Conservation (phyloP, 2,113 vertebrate genomes). For the Nicator chloris region DNA sequence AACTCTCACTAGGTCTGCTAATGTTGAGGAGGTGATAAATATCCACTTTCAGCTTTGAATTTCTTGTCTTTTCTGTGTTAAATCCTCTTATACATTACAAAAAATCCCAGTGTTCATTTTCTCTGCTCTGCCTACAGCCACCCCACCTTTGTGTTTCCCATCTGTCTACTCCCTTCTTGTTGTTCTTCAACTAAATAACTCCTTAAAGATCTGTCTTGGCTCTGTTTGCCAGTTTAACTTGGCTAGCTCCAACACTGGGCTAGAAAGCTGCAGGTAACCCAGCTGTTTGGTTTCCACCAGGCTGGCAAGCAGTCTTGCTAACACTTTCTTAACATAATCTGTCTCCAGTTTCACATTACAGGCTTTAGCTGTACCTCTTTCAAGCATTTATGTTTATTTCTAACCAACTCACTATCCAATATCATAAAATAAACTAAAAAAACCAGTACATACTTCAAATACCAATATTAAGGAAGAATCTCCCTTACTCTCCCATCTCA, state of each 20-base stretch:
- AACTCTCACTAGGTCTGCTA: conserved; percentile 41
- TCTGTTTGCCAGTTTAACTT: neutral
- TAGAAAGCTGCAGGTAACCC: neutral
- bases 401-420: neutral
- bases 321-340: neutral
- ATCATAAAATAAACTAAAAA: neutral
- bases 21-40: conserved; percentile 47
- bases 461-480: neutral
- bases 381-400: neutral
- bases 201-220: neutral
- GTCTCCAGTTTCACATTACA: neutral
- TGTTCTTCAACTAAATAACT: neutral
- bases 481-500: neutral
- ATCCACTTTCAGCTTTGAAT: conserved; percentile 17
- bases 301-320: neutral
- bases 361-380: neutral
- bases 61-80: conserved; percentile 7
- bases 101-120: neutral
- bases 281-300: neutral
- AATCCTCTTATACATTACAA: neutral
- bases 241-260: neutral
- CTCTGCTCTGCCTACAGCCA: conserved; percentile 38
- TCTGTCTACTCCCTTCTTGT: conserved; percentile 11
- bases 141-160: conserved; percentile 3
- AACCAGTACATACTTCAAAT: neutral